Base-by-base conservation (phyloP, 2,113 vertebrate genomes). In the Megaleporinus macrocephalus region DNA sequence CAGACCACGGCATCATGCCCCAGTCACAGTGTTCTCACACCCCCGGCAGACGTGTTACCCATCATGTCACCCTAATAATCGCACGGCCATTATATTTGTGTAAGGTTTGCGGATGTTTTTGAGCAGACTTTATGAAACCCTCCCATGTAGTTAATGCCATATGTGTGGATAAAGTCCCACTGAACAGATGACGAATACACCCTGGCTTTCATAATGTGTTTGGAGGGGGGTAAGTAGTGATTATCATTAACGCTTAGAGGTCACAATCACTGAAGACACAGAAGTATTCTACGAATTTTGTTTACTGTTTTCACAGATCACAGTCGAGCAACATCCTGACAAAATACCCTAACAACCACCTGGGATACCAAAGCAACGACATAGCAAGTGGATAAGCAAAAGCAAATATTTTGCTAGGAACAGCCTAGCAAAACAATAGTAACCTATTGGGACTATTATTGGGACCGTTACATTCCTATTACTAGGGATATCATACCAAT, bases 161-260 rank as follows among this genome's bases (percentile, higher is more conserved):
- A 66, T 22, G 18, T 22, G 12, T 53, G 7, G 33, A 66, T 27
- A 15, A 13, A 36, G 29, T 79, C 57, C 72, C 41, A 41, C 62
- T 69, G 73, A 76, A 82, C 33, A 59, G 71, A 80, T 73, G 74
- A 78, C 71, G 68, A 78, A 77, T 78, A 84, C 71, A 81, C 78
- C 26, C n/a, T 65, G 66, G 61, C 27, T n/a, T 65, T 49, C 29
- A 27, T 63, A 41, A 47, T 76, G 36, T 76, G 15, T n/a, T 62
- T 62, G 44, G 55, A 47, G 18, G 15, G 59, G 47, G 59, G 44
- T 76, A 27, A 63, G 63, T 76, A 22, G 59, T 2, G 1, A 14
- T 63, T 65, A 44, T 44, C 41, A 44, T 44, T 44, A 36, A 6
- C 33, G 2, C 33, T 36, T 36, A 36, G 3, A 36, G 6, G 3